Conservation (phyloP, 2,113 vertebrate species). For the Atractosteus spatula region DNA sequence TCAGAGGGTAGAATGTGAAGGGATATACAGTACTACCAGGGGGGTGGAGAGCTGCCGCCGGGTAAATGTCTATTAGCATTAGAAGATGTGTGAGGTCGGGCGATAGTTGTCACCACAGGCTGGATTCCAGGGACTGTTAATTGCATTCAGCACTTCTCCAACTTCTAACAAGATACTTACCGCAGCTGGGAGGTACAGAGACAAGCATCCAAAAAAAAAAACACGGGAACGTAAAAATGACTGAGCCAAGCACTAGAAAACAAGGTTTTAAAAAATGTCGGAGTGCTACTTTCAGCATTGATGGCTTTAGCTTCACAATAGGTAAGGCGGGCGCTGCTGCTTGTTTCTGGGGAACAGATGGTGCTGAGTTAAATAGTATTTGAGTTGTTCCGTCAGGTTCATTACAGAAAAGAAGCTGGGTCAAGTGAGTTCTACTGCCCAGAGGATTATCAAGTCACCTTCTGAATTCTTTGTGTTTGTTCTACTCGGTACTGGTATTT, state of each 20-base stretch:
- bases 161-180: slow-evolving; percentile 3
- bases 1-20: slow-evolving; percentile 23
- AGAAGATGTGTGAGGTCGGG: slow-evolving; percentile 40
- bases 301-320: slow-evolving; percentile 94
- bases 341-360: slow-evolving; percentile 3
- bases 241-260: slow-evolving; percentile 79
- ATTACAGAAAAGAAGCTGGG: background rate
- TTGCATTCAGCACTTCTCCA: slow-evolving; percentile 15
- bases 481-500: background rate
- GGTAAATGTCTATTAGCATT: slow-evolving; percentile 26
- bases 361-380: background rate
- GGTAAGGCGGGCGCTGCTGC: slow-evolving; percentile 70
- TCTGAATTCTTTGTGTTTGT: background rate
- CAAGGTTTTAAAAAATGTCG: slow-evolving; percentile 89
- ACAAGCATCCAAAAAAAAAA: background rate
- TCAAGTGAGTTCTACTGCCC: background rate
- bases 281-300: slow-evolving; percentile 93
- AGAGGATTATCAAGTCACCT: background rate
- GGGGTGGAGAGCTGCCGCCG: slow-evolving; percentile 57
- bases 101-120: slow-evolving; percentile 35
- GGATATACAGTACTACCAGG: slow-evolving; percentile 16
- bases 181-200: slow-evolving; percentile 13
- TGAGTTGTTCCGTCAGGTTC: background rate
- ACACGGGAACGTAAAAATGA: slow-evolving; percentile 62
- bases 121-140: slow-evolving; percentile 26